Base-by-base conservation (phyloP, 2,113 vertebrate genomes). In the Dicaeum eximium region DNA sequence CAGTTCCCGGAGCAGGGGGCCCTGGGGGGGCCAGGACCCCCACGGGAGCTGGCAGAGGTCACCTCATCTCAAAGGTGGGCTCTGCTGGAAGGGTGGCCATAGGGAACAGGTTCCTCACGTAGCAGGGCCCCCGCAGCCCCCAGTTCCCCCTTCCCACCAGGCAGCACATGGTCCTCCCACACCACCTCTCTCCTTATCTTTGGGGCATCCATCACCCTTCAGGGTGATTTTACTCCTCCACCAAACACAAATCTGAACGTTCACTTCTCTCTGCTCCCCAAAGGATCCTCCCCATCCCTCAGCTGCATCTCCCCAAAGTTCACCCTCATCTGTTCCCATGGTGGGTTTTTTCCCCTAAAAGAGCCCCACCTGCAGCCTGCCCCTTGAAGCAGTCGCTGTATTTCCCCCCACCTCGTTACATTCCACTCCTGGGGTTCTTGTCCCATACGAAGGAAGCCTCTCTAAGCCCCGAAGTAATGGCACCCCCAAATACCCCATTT, bases 131-230 rank as follows among this genome's bases (percentile, higher is more conserved):
- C 53, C 2, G 2, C 35, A 51, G 61, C 15, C 38, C 69, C 48
- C 54, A 21, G 21, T 33, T n/a, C 22, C 58, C 42, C 6, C 13
- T 57, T 48, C 33, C 48, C 47, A 78, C n/a, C 37, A 25, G 31
- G 37, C 44, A 66, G 56, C 30, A 69, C 58, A 31, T 1, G 28
- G 58, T 57, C 37, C 30, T 47, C 74, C 37, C 30, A 10, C 45
- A 15, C 5, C 1, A 2, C 27, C 16, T 67, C 53, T 71, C 56
- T 77, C 20, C 1, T 0, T 8, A 22, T 27, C 44, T 67, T 10
- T 40, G 56, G 56, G 75, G 44, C 31, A 87, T 48, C 78, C 13
- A 3, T 47, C 56, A 19, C 35, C 9, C n/a, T 71, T 23, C 56
- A 18, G 44, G 35, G 60, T 64, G 22, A 13, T 56, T 65, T 45